Conservation (phyloP, 2,888 invertebrate genomes). For the Brachyopa scutellaris region DNA sequence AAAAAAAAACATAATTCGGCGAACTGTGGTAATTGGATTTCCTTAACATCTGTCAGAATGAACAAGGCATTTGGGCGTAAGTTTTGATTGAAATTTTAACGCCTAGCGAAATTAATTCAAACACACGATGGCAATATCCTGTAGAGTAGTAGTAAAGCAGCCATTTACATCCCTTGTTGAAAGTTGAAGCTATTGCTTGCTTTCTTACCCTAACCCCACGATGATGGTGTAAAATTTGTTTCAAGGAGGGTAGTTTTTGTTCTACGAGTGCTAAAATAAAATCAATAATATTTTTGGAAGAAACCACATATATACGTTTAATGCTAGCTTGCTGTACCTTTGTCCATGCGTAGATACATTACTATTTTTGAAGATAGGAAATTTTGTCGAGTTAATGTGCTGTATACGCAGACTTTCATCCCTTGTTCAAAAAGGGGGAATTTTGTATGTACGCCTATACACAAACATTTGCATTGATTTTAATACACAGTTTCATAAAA, state of each 20-base stretch:
- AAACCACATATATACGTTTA: slow-evolving; percentile 46
- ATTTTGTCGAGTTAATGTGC: background rate
- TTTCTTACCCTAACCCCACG: too few species aligned
- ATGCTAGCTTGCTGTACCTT: slow-evolving; percentile 35
- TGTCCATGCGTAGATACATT: slow-evolving; percentile 30
- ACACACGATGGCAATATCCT: slow-evolving; percentile 34
- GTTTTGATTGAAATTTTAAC: slow-evolving; percentile 21
- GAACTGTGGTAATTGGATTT: slow-evolving; percentile 17
- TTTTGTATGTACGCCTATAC: too few species aligned
- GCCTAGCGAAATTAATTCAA: slow-evolving; percentile 43
- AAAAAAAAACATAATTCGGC: slow-evolving; percentile 10
- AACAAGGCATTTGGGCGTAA: slow-evolving; percentile 9
- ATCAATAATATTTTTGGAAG: slow-evolving; percentile 51
- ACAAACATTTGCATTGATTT: too few species aligned
- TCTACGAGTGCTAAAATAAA: slow-evolving; percentile 28
- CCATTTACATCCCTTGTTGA: slow-evolving; percentile 16
- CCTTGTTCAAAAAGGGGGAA: background rate
- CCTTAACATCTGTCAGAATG: slow-evolving; percentile 43
- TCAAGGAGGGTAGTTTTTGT: slow-evolving; percentile 44
- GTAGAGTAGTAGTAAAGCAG: background rate
- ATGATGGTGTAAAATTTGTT: slow-evolving; percentile 30
- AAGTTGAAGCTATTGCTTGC: too few species aligned
- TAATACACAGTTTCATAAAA: too few species aligned
- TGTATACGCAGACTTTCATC: slow-evolving; percentile 28
- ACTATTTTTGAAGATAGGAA: slow-evolving; percentile 26